phyloP scores from a whole-genome alignment of 2,888 invertebrate genomes.

The Strigamia transsilvanica region DNA sequence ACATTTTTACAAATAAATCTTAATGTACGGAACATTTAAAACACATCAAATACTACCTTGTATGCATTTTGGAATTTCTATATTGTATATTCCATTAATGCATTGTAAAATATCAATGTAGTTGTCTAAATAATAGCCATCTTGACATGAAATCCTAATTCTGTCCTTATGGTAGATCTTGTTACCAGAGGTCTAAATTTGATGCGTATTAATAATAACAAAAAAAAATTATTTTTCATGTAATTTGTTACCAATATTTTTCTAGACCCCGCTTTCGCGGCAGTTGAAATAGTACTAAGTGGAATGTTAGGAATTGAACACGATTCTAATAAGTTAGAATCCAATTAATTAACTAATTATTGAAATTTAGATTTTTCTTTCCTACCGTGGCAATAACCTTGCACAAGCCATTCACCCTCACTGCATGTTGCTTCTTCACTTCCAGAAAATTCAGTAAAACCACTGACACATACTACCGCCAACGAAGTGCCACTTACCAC shows the following conservation, averaged over 20 bases:
- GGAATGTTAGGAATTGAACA: neutral
- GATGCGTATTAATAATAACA: neutral
- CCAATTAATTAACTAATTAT: neutral
- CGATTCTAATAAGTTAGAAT: neutral
- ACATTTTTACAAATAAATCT: too few species aligned
- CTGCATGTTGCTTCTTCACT: neutral
- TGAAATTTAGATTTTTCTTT: neutral
- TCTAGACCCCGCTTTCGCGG: neutral
- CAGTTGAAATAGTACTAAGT: neutral
- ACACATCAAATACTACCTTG: neutral
- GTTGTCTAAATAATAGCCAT: neutral
- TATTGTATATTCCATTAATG: neutral
- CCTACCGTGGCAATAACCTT: neutral
- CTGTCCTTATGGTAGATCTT: neutral
- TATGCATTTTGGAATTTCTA: neutral
- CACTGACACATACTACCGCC: neutral
- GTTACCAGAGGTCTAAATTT: neutral
- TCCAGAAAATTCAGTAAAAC: neutral
- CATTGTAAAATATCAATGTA: neutral
- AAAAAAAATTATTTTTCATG: neutral
- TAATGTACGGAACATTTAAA: too few species aligned
- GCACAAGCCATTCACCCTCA: neutral
- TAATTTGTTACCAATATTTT: neutral
- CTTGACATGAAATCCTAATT: neutral
- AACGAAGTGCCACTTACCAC: neutral